Percentiles rank a stretch among this genome's conserved stretches.
phyloP scores from a whole-genome alignment of 2,797 vertebrate genomes.

The Apodemus agrarius region DNA sequence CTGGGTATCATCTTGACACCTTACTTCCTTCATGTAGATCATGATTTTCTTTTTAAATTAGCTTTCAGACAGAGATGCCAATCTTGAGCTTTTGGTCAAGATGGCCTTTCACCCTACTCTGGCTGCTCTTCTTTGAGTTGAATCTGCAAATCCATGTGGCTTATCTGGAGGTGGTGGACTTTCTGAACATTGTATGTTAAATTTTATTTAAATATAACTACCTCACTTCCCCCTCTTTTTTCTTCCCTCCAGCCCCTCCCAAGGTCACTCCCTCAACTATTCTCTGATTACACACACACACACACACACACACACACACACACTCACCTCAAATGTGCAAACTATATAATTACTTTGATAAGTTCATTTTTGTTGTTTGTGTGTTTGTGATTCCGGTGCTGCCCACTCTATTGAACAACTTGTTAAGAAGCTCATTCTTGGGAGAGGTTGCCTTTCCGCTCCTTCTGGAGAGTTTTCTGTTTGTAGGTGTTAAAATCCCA shows the following conservation, averaged over 20 bases:
- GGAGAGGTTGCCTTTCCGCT: not conserved
- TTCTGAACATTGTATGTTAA: not conserved
- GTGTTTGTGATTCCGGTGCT: not conserved
- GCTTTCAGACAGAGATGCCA: not conserved
- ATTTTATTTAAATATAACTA: not conserved
- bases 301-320: not conserved
- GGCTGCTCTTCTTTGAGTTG: not conserved
- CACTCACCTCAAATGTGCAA: not conserved
- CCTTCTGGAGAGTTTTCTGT: not conserved
- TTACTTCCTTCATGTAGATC: not conserved
- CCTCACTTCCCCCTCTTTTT: not conserved
- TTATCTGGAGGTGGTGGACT: not conserved
- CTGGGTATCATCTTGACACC: not conserved
- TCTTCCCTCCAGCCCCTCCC: too few relatives aligned
- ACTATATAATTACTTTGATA: too few relatives aligned
- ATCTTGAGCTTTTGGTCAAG: not conserved
- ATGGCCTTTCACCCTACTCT: not conserved
- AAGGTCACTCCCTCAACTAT: not conserved
- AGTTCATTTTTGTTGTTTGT: not conserved
- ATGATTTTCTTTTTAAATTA: conserved; percentile 39
- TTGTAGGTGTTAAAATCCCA: not conserved
- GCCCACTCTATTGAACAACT: not conserved
- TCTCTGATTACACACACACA: not conserved
- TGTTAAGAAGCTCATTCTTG: not conserved
- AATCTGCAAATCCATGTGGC: not conserved